A percentile compares a stretch with the other conserved stretches of the same genome.
Evolutionary conservation across 2,888 invertebrate genomes (phyloP).

Genomic region (Lathronympha strigana): DNA sequence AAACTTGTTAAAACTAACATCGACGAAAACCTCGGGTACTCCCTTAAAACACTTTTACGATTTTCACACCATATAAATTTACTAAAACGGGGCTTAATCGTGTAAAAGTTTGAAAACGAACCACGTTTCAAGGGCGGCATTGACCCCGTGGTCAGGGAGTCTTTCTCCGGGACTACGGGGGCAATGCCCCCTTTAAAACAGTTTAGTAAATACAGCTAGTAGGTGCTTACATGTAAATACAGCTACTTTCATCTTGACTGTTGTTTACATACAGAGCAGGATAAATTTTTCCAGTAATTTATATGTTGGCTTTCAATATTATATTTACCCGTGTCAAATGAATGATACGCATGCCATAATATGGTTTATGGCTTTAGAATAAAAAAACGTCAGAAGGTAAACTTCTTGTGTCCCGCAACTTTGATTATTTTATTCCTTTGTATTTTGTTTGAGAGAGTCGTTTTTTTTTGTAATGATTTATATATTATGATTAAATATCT

Average conservation of each 20-base stretch:
- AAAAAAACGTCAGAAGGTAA: background rate
- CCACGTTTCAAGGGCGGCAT: too few relatives aligned
- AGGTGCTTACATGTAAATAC: slow-evolving; percentile 13
- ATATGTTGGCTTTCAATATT: background rate
- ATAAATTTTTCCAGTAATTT: background rate
- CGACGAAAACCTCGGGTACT: too few relatives aligned
- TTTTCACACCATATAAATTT: too few relatives aligned
- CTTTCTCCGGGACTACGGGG: too few relatives aligned
- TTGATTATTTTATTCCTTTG: background rate
- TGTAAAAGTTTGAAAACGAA: too few relatives aligned
- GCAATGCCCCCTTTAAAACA: too few relatives aligned
- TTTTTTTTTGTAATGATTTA: too few relatives aligned
- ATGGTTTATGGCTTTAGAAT: slow-evolving; percentile 7
- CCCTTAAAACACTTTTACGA: too few relatives aligned
- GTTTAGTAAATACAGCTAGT: too few relatives aligned
- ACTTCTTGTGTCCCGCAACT: background rate
- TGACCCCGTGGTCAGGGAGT: too few relatives aligned
- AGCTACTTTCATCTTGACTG: slow-evolving; percentile 13
- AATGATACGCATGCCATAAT: slow-evolving; percentile 3
- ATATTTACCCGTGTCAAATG: slow-evolving; percentile 12
- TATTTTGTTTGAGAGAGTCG: background rate
- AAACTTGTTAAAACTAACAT: too few relatives aligned
- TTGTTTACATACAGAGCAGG: background rate
- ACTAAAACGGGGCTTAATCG: too few relatives aligned
- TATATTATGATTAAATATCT: background rate